phyloP scores from a whole-genome alignment of 2,113 vertebrate genomes.

The Halichoerus grypus region DNA sequence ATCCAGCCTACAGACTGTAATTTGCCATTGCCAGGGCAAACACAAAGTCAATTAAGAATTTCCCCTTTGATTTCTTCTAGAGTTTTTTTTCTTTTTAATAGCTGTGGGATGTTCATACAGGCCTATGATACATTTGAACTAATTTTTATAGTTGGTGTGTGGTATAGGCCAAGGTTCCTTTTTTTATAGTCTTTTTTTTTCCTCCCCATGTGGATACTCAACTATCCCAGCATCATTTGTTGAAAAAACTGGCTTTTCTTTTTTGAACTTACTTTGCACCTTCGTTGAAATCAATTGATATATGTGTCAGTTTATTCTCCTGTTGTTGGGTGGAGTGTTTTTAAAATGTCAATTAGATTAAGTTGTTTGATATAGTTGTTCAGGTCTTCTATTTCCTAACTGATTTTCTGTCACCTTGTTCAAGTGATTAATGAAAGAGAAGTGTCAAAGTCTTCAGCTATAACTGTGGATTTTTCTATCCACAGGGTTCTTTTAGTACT shows the following conservation, averaged over 20 bases:
- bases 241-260: neutral
- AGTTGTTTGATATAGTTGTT: conserved; percentile 57
- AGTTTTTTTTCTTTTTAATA: neutral
- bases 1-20: rapidly evolving
- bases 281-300: conserved; percentile 52
- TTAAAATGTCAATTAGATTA: conserved; percentile 68
- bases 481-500: neutral
- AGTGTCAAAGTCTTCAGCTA: conserved; percentile 12
- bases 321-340: conserved; percentile 37
- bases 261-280: conserved; percentile 40
- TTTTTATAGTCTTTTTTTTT: neutral
- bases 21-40: neutral
- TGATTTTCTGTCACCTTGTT: conserved; percentile 69
- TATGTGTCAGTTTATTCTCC: conserved; percentile 41
- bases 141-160: neutral
- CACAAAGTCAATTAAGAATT: neutral
- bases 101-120: neutral
- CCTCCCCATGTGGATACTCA: neutral
- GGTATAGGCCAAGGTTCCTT: neutral
- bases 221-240: neutral
- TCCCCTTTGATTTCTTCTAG: neutral
- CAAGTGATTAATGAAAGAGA: conserved; percentile 65
- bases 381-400: conserved; percentile 48
- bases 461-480: neutral
- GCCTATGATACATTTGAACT: neutral